These are phyloP conservation scores for Neoaliturus tenellus DNA, from an alignment of 2,888 invertebrate genomes.

Conservation along the genomic window DNA sequence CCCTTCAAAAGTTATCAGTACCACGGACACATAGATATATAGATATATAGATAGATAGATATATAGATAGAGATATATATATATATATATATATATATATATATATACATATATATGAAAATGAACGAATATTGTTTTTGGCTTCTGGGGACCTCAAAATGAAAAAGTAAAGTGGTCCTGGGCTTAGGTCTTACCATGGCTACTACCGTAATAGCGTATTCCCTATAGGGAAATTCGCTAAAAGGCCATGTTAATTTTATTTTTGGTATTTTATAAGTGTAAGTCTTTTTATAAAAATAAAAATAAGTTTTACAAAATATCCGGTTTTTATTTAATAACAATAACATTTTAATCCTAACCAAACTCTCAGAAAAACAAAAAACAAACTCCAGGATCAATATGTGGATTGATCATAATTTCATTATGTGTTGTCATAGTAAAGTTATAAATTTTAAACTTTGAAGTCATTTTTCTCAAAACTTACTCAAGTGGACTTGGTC, in stretches of 20 bases:
- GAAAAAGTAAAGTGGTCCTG: too few species aligned
- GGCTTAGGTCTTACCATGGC: too few species aligned
- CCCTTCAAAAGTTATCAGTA: too few species aligned
- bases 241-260: neutral
- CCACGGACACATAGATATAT: too few species aligned
- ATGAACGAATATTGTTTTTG: too few species aligned
- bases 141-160: too few species aligned
- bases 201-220: too few species aligned
- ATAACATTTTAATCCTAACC: neutral
- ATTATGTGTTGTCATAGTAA: constrained; percentile 33
- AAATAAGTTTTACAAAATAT: neutral
- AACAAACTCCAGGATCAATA: neutral
- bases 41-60: too few species aligned
- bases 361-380: neutral
- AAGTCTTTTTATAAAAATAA: neutral
- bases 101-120: too few species aligned
- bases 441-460: constrained; percentile 19
- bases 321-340: neutral
- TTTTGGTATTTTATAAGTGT: neutral
- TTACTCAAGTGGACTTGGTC: constrained; percentile 31
- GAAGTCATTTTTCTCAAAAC: constrained; percentile 44
- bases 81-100: too few species aligned
- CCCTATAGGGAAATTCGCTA: too few species aligned
- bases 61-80: too few species aligned
- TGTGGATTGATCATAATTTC: constrained; percentile 9